Evolutionary conservation across 2,797 vertebrate genomes (phyloP).

Genomic region (Liparis tanakae): DNA sequence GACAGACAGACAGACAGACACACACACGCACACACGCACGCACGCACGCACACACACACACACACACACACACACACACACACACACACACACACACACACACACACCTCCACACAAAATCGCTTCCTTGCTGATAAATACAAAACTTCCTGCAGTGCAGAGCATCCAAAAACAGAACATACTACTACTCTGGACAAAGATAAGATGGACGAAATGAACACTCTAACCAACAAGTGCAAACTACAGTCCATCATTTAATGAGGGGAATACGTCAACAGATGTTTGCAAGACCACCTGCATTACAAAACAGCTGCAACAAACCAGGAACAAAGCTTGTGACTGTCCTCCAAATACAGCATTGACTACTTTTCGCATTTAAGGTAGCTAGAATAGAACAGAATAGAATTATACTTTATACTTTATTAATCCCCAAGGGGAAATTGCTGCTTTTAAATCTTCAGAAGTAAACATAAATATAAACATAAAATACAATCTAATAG

Average conservation of each 20-base stretch:
- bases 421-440: too few relatives aligned
- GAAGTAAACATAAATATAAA: not conserved
- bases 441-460: not conserved
- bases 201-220: not conserved
- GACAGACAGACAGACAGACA: slow-evolving; percentile 15
- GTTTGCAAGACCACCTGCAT: not conserved
- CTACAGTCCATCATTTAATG: not conserved
- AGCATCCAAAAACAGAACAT: slow-evolving; percentile 31
- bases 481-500: not conserved
- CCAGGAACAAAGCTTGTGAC: not conserved
- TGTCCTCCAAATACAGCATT: not conserved
- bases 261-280: slow-evolving; percentile 11
- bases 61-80: slow-evolving; percentile 16
- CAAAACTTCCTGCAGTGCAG: slow-evolving; percentile 57
- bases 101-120: slow-evolving; percentile 21
- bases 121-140: slow-evolving; percentile 51
- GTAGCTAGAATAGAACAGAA: too few relatives aligned
- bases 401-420: too few relatives aligned
- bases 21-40: slow-evolving; percentile 36
- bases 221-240: not conserved
- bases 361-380: not conserved
- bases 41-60: slow-evolving; percentile 9
- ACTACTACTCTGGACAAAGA: not conserved
- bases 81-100: slow-evolving; percentile 37
- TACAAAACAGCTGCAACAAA: not conserved